Evolutionary conservation across 2,797 vertebrate species (phyloP).

Genomic region (Lycodopsis pacificus): DNA sequence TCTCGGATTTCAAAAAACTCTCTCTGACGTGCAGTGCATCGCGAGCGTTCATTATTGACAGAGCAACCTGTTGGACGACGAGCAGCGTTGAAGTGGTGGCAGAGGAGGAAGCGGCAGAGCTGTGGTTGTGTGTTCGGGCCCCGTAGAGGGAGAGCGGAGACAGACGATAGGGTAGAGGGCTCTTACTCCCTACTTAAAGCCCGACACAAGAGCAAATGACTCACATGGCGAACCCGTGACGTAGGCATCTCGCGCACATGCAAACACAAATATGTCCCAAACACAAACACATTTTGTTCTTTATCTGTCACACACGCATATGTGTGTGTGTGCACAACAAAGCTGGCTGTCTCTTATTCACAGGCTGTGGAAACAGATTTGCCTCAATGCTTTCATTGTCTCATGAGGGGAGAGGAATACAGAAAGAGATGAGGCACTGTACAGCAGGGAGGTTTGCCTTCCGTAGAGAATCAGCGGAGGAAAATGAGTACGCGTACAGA

Average conservation of each 20-base stretch:
- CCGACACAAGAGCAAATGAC: conserved; percentile 71
- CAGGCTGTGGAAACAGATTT: conserved; percentile 74
- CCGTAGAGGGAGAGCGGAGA: conserved; percentile 48
- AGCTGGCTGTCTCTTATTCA: conserved; percentile 74
- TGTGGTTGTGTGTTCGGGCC: conserved; percentile 23
- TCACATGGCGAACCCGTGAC: conserved; percentile 79
- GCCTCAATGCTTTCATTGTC: conserved; percentile 79
- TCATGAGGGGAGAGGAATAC: conserved; percentile 61
- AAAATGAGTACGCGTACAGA: conserved; percentile 53
- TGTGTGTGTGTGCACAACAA: conserved; percentile 65
- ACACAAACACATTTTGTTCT: conserved; percentile 53
- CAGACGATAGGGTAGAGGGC: conserved; percentile 48
- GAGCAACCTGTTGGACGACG: conserved; percentile 73
- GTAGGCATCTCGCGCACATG: conserved; percentile 62
- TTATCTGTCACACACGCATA: conserved; percentile 40
- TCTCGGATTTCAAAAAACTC: conserved; percentile 56
- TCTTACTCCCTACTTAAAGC: conserved; percentile 71
- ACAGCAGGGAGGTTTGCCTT: conserved; percentile 51
- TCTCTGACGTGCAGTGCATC: not conserved
- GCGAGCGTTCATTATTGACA: conserved; percentile 63
- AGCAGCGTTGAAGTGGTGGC: conserved; percentile 29
- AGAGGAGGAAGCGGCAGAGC: not conserved
- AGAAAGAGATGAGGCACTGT: conserved; percentile 61
- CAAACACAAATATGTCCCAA: conserved; percentile 40
- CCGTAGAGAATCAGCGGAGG: conserved; percentile 43